These are phyloP conservation scores for Sander lucioperca DNA, from an alignment of 2,113 vertebrate species.

Conservation along the genomic window DNA sequence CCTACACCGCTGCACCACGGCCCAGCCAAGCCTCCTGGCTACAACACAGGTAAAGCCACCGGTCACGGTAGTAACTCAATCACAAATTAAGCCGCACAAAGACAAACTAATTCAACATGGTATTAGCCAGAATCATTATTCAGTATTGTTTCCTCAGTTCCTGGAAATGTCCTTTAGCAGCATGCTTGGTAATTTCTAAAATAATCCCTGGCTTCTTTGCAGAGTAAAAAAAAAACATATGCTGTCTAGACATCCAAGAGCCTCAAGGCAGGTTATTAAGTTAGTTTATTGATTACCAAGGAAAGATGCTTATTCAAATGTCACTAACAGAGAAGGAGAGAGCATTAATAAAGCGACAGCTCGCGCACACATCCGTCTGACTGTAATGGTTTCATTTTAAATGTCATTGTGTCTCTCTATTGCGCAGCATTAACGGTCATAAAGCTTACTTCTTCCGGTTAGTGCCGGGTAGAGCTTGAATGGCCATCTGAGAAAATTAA, in stretches of 20 bases:
- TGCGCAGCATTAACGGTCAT: constrained; percentile 1
- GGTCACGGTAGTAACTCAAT: neutral
- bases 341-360: constrained; percentile 1
- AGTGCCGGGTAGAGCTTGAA: neutral
- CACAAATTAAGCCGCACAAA: neutral
- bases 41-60: neutral
- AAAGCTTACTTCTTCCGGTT: constrained; percentile 11
- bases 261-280: constrained; percentile 37
- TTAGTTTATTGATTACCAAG: constrained; percentile 47
- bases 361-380: neutral
- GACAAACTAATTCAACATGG: neutral
- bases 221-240: constrained; percentile 16
- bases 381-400: constrained; percentile 33
- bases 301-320: constrained; percentile 48
- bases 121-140: neutral
- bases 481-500: constrained; percentile 39
- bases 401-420: constrained; percentile 34
- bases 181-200: constrained; percentile 38
- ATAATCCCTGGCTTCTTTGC: constrained; percentile 14
- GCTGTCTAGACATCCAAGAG: constrained; percentile 37
- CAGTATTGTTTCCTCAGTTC: constrained; percentile 27
- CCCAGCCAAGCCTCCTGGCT: neutral
- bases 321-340: constrained; percentile 30
- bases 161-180: constrained; percentile 49
- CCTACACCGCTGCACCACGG: neutral